Conservation (phyloP, 2,888 invertebrate genomes). For the Apamea monoglypha region DNA sequence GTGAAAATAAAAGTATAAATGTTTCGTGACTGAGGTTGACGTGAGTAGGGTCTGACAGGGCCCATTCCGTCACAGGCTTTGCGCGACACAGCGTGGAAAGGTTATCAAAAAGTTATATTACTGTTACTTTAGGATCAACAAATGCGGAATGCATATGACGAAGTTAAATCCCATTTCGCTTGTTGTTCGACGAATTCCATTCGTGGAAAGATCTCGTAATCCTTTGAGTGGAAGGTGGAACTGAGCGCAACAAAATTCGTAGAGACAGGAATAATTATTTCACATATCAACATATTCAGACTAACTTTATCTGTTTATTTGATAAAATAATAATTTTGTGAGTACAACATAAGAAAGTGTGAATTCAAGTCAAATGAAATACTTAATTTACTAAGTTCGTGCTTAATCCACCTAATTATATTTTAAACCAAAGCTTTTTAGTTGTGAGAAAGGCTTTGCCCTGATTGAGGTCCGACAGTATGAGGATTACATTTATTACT, state of each 20-base stretch:
- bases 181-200: constrained; percentile 63
- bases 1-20: constrained; percentile 72
- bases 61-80: constrained; percentile 77
- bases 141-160: constrained; percentile 67
- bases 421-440: constrained; percentile 67
- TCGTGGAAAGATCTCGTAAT: constrained; percentile 59
- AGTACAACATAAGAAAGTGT: background rate
- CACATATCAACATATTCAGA: constrained; percentile 22
- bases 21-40: constrained; percentile 75
- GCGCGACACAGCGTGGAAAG: constrained; percentile 70
- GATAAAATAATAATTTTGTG: background rate
- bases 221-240: constrained; percentile 61
- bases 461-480: constrained; percentile 78
- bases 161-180: constrained; percentile 67
- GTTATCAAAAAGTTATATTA: constrained; percentile 79
- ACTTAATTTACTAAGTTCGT: constrained; percentile 13
- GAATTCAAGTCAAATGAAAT: constrained; percentile 3
- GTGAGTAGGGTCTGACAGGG: constrained; percentile 85
- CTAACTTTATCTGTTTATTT: constrained; percentile 17
- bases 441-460: constrained; percentile 66
- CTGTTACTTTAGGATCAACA: constrained; percentile 71
- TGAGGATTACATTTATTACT: constrained; percentile 67
- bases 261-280: constrained; percentile 21
- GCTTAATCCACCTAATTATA: constrained; percentile 64
- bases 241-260: constrained; percentile 33